A percentile compares a stretch with the other conserved stretches of the same genome.
phyloP scores from a whole-genome alignment of 2,797 vertebrate species.

The Kryptolebias ocellatus region DNA sequence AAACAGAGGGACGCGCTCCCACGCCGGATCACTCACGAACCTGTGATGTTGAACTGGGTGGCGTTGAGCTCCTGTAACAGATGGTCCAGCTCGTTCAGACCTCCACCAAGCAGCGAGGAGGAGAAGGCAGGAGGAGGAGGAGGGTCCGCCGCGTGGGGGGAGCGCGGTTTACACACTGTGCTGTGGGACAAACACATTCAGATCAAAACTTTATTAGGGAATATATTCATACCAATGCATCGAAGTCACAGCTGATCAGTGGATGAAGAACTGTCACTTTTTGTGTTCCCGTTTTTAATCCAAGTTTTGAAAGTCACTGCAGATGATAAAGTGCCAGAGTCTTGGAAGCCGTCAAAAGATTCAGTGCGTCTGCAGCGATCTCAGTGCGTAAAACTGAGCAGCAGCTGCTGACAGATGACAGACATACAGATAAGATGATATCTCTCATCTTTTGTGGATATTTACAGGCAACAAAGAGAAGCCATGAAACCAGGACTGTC shows the following conservation, averaged over 20 bases:
- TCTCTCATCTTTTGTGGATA: too few relatives aligned
- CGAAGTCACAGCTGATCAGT: not conserved
- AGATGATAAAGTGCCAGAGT: too few relatives aligned
- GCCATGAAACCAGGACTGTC: too few relatives aligned
- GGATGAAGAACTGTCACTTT: too few relatives aligned
- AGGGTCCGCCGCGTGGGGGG: slow-evolving; percentile 80
- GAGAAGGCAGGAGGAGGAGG: slow-evolving; percentile 80
- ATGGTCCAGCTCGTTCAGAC: slow-evolving; percentile 91
- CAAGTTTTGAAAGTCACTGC: too few relatives aligned
- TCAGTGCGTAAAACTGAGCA: too few relatives aligned
- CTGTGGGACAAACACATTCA: slow-evolving; percentile 65
- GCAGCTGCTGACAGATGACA: too few relatives aligned
- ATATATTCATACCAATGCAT: slow-evolving; percentile 2
- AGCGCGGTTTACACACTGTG: slow-evolving; percentile 90
- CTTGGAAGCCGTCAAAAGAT: too few relatives aligned
- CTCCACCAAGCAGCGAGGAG: slow-evolving; percentile 87
- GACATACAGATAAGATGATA: too few relatives aligned
- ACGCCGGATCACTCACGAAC: slow-evolving; percentile 59
- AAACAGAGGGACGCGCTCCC: not conserved
- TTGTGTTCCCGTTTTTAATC: too few relatives aligned
- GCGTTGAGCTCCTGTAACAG: slow-evolving; percentile 92
- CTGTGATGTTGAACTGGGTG: slow-evolving; percentile 94
- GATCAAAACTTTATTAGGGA: slow-evolving; percentile 6
- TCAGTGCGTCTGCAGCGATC: too few relatives aligned
- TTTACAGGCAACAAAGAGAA: too few relatives aligned